A percentile compares a stretch with the other conserved stretches of the same genome.
Evolutionary conservation across 2,113 vertebrate genomes (phyloP).

Genomic region (Ancistrus triradiatus): DNA sequence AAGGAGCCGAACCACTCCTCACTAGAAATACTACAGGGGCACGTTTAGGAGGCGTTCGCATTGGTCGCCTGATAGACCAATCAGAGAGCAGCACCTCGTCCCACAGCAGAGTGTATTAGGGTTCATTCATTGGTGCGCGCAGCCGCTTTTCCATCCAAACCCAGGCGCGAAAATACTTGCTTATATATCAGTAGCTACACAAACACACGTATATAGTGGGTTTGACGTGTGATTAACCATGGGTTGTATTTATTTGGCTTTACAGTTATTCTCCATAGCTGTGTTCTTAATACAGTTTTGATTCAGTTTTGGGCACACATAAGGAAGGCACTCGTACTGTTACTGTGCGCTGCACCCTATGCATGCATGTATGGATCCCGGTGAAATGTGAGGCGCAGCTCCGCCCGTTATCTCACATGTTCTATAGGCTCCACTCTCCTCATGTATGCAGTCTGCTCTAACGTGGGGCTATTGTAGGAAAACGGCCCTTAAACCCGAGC

Average conservation of each 20-base stretch:
- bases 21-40: not conserved
- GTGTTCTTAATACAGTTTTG: too few species aligned
- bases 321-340: too few species aligned
- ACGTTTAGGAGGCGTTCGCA: conserved; percentile 43
- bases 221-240: too few species aligned
- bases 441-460: not conserved
- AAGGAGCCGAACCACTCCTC: too few species aligned
- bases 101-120: conserved; percentile 50
- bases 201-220: too few species aligned
- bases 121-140: conserved; percentile 67
- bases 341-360: conserved; percentile 1
- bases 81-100: conserved; percentile 45
- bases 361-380: not conserved
- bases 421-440: conserved; percentile 60
- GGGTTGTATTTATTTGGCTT: not conserved
- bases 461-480: not conserved
- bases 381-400: conserved; percentile 4
- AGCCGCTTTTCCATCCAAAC: conserved; percentile 61
- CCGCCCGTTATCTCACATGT: conserved; percentile 46
- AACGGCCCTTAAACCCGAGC: too few species aligned
- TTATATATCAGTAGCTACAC: not conserved
- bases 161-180: conserved; percentile 58
- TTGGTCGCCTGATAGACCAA: conserved; percentile 61
- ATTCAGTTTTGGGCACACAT: too few species aligned
- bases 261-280: too few species aligned